Percentiles rank a stretch among this genome's conserved stretches.
Conservation (phyloP, 2,797 vertebrate genomes). For the Leptodactylus fallax region DNA sequence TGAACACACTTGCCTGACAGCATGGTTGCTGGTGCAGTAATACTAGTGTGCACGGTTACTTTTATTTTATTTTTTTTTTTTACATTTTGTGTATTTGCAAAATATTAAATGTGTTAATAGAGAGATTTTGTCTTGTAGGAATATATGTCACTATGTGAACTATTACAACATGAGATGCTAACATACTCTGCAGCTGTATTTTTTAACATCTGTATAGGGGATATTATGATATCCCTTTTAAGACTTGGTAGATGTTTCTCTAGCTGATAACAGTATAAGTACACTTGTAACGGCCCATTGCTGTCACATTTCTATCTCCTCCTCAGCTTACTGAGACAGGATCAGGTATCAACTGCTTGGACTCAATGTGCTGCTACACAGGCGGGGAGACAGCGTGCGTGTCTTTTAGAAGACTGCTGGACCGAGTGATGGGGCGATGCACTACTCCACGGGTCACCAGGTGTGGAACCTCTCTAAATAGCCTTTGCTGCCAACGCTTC, state of each 20-base stretch:
- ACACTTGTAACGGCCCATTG: constrained; percentile 31
- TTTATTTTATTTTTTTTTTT: background rate
- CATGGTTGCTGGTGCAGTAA: constrained; percentile 10
- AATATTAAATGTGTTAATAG: background rate
- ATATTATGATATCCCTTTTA: background rate
- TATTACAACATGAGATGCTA: background rate
- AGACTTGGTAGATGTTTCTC: constrained; percentile 5
- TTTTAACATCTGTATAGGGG: background rate
- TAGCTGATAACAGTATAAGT: background rate
- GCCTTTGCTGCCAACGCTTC: constrained; percentile 80
- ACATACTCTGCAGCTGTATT: background rate
- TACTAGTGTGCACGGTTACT: background rate
- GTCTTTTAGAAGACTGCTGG: constrained; percentile 90
- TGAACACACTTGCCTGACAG: constrained; percentile 6
- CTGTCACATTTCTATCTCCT: constrained; percentile 48
- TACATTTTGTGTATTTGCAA: no score
- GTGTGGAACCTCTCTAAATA: constrained; percentile 82
- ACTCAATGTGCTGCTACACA: constrained; percentile 96
- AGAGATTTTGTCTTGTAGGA: background rate
- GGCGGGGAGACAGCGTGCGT: constrained; percentile 87
- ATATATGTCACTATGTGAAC: no score
- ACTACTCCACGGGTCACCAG: constrained; percentile 81
- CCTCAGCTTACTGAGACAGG: constrained; percentile 86
- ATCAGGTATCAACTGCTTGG: constrained; percentile 93
- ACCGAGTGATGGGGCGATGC: constrained; percentile 87